A percentile compares a stretch with the other conserved stretches of the same genome.
phyloP scores from a whole-genome alignment of 2,797 vertebrate species.

The Sebastolobus altivelis region DNA sequence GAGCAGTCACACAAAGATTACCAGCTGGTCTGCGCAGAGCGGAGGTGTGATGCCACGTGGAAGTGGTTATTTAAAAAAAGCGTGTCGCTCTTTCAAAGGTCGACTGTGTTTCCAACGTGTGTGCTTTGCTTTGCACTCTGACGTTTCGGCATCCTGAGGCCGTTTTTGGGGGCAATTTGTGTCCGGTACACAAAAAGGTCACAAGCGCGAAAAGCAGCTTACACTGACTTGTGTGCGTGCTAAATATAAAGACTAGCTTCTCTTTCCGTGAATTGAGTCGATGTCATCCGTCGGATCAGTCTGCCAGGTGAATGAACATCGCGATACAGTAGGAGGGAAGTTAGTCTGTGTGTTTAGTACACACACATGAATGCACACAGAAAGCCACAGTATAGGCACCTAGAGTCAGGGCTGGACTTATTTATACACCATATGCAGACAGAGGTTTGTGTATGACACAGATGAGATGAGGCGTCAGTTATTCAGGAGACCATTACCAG shows the following conservation, averaged over 20 bases:
- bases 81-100: slow-evolving; percentile 22
- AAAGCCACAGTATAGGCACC: not conserved
- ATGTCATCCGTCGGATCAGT: slow-evolving; percentile 1
- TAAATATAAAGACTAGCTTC: slow-evolving; percentile 11
- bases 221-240: slow-evolving; percentile 19
- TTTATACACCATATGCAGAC: slow-evolving; percentile 25
- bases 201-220: slow-evolving; percentile 25
- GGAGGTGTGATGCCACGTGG: slow-evolving; percentile 53
- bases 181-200: slow-evolving; percentile 66
- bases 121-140: slow-evolving; percentile 29
- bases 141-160: slow-evolving; percentile 34
- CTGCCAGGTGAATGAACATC: slow-evolving; percentile 3
- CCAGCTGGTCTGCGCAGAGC: slow-evolving; percentile 72
- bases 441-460: slow-evolving; percentile 18
- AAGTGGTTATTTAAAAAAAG: slow-evolving; percentile 17
- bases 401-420: slow-evolving; percentile 22
- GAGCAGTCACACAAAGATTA: slow-evolving; percentile 56
- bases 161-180: slow-evolving; percentile 43
- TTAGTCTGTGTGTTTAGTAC: slow-evolving; percentile 14
- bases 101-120: slow-evolving; percentile 22
- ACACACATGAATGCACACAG: not conserved
- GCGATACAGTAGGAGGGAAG: slow-evolving; percentile 1
- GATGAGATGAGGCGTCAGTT: slow-evolving; percentile 16
- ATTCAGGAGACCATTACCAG: slow-evolving; percentile 60
- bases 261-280: slow-evolving; percentile 1